Evolutionary conservation across 1,140 invertebrate species (phyloP), one percentile per base, ranked within the genome.

Genomic region (Drosophila arizonae): DNA sequence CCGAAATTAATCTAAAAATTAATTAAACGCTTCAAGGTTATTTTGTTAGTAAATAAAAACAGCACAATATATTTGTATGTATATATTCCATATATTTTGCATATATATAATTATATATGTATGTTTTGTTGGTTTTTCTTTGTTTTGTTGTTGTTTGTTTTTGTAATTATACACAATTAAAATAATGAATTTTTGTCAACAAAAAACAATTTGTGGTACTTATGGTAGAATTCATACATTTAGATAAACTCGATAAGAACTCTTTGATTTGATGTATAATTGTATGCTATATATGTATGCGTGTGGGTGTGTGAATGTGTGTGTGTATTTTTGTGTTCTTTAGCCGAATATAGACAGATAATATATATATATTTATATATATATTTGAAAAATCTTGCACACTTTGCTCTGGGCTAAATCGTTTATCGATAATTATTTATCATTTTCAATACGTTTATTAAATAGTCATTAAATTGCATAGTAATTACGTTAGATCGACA

Each of bases 51-150:
- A 11, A 39, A 56, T 36, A 36, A 17, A 62, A 28, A 61, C 10
- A 11, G 36, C 36, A 11, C 11, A 2, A 39, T 10, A 28, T 74
- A 57, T 68, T 45, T 63, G 65, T 61, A 57, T 70, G 52, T 72
- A 60, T 76, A 72, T 67, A 78, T 76, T 71, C 58, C 72, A 78
- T 78, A 78, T 78, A 76, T 78, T 78, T 78, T 78, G 72, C 72
- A 78, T 77, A 77, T 74, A 77, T 75, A 66, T 77, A 50, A 74
- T 74, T 63, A 77, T 76, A 57, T 76, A 61, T 75, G 45, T 62
- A 55, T 71, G 55, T 75, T 74, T 74, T 70, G 66, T 70, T 74
- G 54, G 28, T 56, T 46, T 11, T 46, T 46, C 43, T 46, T 46
- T 46, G 43, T 9, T 46, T 71, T 69, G 15, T 46, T 46, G 43